Evolutionary conservation across 2,113 vertebrate species (phyloP).

Genomic region (Ictidomys tridecemlineatus): DNA sequence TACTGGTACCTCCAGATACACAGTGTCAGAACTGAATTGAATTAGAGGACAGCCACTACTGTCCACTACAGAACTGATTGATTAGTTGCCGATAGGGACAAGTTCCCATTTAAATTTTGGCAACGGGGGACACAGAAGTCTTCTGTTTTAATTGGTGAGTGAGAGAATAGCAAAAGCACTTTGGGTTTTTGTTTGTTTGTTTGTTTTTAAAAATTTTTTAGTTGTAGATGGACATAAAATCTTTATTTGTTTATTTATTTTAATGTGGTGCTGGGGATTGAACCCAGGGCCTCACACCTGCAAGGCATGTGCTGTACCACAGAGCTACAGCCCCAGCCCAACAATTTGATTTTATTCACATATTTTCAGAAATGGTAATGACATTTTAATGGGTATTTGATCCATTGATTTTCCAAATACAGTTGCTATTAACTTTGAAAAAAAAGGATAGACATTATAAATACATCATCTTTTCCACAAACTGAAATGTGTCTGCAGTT

Average conservation of each 20-base stretch:
- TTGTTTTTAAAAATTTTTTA: too few species aligned
- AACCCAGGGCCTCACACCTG: too few species aligned
- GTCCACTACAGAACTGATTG: neutral
- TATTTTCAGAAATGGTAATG: neutral
- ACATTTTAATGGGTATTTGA: conserved; percentile 68
- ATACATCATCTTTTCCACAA: conserved; percentile 68
- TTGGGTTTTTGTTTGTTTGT: neutral
- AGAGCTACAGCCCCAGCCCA: too few species aligned
- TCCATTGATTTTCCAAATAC: conserved; percentile 78
- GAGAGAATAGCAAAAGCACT: neutral
- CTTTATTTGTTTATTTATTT: too few species aligned
- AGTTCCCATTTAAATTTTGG: neutral
- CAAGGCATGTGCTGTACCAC: too few species aligned
- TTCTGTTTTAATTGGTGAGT: neutral
- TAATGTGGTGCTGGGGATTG: too few species aligned
- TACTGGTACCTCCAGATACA: neutral
- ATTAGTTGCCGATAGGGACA: neutral
- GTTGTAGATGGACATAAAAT: too few species aligned
- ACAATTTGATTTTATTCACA: neutral
- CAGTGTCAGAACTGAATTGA: neutral
- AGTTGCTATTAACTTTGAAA: conserved; percentile 79
- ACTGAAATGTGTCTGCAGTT: conserved; percentile 80
- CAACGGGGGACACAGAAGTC: neutral
- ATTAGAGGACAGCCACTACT: neutral
- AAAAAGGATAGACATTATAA: conserved; percentile 76